Conservation (phyloP, 92 coral and sea anemone genomes). For the Chrysogorgia sp. region DNA sequence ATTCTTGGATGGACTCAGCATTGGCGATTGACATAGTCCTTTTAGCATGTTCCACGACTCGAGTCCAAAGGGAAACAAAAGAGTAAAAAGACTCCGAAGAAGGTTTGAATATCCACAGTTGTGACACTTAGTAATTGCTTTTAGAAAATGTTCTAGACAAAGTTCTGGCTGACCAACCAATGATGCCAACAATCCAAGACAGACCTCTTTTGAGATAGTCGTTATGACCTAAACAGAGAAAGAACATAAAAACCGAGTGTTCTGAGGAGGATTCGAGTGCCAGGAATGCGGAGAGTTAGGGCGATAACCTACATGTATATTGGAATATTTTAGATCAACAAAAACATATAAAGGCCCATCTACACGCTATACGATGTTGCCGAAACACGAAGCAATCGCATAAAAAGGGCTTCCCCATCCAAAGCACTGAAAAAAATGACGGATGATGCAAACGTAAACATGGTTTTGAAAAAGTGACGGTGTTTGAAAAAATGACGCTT, state of each 20-base stretch:
- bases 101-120: neutral
- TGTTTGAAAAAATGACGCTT: too few relatives aligned
- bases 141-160: slow-evolving; percentile 34
- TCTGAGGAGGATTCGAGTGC: neutral
- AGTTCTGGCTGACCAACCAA: slow-evolving; percentile 54
- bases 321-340: too few relatives aligned
- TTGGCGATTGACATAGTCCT: neutral
- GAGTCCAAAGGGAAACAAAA: slow-evolving; percentile 32
- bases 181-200: slow-evolving; percentile 71
- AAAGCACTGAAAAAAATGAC: too few relatives aligned
- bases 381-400: too few relatives aligned
- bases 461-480: too few relatives aligned
- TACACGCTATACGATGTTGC: too few relatives aligned
- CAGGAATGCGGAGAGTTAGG: too few relatives aligned
- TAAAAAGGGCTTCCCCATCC: too few relatives aligned
- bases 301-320: too few relatives aligned
- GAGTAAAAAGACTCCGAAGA: slow-evolving; percentile 17
- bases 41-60: slow-evolving; percentile 37
- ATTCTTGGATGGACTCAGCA: neutral
- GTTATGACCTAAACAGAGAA: slow-evolving; percentile 56
- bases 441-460: too few relatives aligned
- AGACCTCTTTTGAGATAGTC: slow-evolving; percentile 72
- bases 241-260: neutral
- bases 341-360: too few relatives aligned
- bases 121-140: slow-evolving; percentile 15